Conservation (phyloP, 2,113 vertebrate genomes). For the Oceanites oceanicus region DNA sequence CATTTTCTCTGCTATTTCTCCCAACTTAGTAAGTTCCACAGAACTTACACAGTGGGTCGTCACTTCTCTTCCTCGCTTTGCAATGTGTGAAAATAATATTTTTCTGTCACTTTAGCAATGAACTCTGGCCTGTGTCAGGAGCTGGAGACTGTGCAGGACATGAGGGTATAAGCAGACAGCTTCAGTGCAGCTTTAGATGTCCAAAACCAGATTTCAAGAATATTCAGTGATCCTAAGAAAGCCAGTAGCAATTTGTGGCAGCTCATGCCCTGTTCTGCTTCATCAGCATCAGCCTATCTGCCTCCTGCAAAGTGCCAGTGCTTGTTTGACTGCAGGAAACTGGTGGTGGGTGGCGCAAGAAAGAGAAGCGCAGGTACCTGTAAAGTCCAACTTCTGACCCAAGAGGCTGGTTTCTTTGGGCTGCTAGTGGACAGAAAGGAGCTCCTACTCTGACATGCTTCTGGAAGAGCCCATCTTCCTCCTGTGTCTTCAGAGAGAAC, state of each 20-base stretch:
- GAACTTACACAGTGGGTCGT: neutral
- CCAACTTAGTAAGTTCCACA: neutral
- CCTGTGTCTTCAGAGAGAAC: neutral
- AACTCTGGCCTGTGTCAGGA: neutral
- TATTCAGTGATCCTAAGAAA: neutral
- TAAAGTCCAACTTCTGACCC: neutral
- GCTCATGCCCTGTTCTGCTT: neutral
- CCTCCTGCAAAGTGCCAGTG: neutral
- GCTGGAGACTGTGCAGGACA: neutral
- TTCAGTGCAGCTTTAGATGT: neutral
- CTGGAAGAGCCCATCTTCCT: neutral
- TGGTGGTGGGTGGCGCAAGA: neutral
- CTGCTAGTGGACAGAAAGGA: neutral
- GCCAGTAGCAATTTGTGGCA: neutral
- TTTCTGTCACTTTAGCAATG: neutral
- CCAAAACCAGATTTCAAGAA: neutral
- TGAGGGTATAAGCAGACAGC: neutral
- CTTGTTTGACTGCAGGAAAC: neutral
- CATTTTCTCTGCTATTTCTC: neutral
- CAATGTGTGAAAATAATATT: neutral
- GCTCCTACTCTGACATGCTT: neutral
- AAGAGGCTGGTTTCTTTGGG: neutral
- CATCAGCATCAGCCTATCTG: neutral
- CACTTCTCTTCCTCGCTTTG: neutral
- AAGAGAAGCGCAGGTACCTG: neutral